Conservation (phyloP, 37 sponge, comb jelly and placozoan genomes). For the Cladorhizidae sp. region DNA sequence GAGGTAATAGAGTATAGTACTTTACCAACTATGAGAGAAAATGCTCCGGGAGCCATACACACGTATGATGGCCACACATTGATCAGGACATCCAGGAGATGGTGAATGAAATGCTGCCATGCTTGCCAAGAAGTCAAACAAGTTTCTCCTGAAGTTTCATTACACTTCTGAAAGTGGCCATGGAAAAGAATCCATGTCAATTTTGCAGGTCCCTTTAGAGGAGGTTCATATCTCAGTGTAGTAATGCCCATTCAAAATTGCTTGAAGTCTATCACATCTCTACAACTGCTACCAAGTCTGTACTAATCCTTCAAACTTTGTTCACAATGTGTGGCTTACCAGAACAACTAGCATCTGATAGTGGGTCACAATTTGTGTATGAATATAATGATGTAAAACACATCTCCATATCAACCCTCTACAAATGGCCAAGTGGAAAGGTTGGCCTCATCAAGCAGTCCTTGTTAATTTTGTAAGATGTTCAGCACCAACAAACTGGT, state of each 20-base stretch:
- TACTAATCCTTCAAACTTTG: conserved; percentile 21
- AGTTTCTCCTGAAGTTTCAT: too few species aligned
- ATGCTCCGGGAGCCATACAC: conserved; percentile 6
- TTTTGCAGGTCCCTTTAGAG: conserved; percentile 24
- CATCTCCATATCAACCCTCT: conserved; percentile 49
- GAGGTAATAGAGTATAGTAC: conserved; percentile 49
- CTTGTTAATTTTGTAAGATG: too few species aligned
- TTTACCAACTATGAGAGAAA: neutral
- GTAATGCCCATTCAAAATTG: conserved; percentile 41
- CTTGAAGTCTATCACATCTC: conserved; percentile 29
- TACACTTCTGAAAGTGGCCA: too few species aligned
- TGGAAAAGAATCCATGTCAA: conserved; percentile 45
- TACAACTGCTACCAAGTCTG: conserved; percentile 13
- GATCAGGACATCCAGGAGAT: conserved; percentile 6
- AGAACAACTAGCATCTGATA: conserved; percentile 44
- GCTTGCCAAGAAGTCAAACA: conserved; percentile 16
- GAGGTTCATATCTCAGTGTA: neutral
- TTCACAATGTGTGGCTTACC: conserved; percentile 53
- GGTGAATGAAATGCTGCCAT: neutral
- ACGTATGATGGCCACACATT: conserved; percentile 43
- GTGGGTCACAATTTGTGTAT: conserved; percentile 14
- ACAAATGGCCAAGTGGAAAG: conserved; percentile 62
- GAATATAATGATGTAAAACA: conserved; percentile 32
- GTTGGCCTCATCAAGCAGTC: too few species aligned
- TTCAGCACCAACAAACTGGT: too few species aligned